phyloP scores from a whole-genome alignment of 2,797 vertebrate genomes.

The Peromyscus aztecus region DNA sequence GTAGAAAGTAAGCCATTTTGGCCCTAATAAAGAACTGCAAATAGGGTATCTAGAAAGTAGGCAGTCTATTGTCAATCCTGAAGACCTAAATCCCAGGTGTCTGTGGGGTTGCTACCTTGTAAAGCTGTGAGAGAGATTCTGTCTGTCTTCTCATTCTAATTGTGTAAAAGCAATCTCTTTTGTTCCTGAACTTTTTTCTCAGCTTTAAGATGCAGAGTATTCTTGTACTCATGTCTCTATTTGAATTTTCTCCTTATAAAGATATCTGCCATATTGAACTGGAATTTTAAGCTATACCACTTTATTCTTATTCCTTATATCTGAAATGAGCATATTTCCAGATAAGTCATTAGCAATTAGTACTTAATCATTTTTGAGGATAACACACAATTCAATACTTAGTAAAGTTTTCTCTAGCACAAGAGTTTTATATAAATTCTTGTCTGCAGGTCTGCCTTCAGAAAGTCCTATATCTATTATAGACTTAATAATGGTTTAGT shows the following conservation, averaged over 20 bases:
- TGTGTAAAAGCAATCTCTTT: background rate
- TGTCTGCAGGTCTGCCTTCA: background rate
- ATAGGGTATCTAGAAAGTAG: background rate
- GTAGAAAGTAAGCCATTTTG: background rate
- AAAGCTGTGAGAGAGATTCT: background rate
- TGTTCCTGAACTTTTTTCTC: background rate
- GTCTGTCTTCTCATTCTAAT: background rate
- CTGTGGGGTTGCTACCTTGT: background rate
- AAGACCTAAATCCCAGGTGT: background rate
- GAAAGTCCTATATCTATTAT: background rate
- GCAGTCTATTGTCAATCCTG: background rate
- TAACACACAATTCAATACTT: background rate
- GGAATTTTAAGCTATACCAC: background rate
- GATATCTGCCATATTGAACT: background rate
- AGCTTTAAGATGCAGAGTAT: background rate
- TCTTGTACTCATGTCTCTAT: background rate
- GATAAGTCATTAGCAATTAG: background rate
- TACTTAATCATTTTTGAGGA: background rate
- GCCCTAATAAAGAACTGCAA: background rate
- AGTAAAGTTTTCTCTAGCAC: slow-evolving; percentile 10
- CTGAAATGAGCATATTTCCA: background rate
- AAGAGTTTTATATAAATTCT: background rate
- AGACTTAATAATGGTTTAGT: slow-evolving; percentile 36
- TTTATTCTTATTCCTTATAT: background rate
- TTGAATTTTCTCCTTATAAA: background rate